These are phyloP conservation scores for Bambusicola thoracicus DNA, from an alignment of 2,113 vertebrate genomes.

Conservation along the genomic window DNA sequence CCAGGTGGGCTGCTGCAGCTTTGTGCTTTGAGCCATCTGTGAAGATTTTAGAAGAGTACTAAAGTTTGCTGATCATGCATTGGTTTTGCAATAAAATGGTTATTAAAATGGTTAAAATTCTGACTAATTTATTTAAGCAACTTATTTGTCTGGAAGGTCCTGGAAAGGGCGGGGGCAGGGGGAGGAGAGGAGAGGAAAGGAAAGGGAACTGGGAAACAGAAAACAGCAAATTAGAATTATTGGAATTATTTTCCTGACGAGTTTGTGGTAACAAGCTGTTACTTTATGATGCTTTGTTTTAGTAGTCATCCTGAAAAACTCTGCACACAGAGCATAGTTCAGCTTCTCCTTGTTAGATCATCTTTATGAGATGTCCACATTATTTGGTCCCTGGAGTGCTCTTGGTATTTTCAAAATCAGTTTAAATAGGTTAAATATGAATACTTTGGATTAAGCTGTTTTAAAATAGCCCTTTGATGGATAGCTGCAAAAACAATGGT, in stretches of 20 bases:
- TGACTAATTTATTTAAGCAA: neutral
- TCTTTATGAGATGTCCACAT: neutral
- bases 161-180: neutral
- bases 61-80: neutral
- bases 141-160: neutral
- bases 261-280: neutral
- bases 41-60: neutral
- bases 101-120: conserved; percentile 13
- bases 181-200: no score
- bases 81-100: neutral
- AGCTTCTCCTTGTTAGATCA: conserved; percentile 49
- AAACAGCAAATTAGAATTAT: conserved; percentile 30
- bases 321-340: neutral
- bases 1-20: neutral
- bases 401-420: conserved; percentile 22
- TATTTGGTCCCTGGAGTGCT: conserved; percentile 38
- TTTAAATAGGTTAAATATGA: conserved; percentile 33
- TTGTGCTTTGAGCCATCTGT: neutral
- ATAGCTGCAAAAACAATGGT: neutral
- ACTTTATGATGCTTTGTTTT: neutral
- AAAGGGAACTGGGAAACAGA: neutral
- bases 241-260: neutral
- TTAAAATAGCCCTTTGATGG: conserved; percentile 24
- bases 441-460: conserved; percentile 12
- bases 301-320: conserved; percentile 32